Conservation (phyloP, 2,797 vertebrate genomes). For the Syndactyla subalaris region DNA sequence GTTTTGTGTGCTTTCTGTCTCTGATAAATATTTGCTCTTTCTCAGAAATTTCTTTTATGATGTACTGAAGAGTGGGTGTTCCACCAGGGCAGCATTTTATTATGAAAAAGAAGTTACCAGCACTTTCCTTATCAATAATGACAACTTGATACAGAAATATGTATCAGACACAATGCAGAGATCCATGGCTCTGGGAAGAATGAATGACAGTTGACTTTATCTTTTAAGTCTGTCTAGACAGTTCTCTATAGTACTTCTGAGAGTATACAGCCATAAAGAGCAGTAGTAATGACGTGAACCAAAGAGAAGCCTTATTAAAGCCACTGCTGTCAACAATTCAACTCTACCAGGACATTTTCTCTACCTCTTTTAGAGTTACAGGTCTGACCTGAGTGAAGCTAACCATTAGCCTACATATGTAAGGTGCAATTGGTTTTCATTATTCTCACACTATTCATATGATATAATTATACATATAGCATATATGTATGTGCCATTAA, state of each 20-base stretch:
- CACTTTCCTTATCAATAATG: neutral
- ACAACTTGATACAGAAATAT: neutral
- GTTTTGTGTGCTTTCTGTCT: neutral
- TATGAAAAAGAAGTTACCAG: neutral
- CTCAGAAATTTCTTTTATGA: neutral
- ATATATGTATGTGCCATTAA: neutral
- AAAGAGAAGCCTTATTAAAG: conserved; percentile 33
- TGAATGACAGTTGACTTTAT: conserved; percentile 59
- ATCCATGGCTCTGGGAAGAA: neutral
- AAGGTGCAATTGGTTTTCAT: neutral
- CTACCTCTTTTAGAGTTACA: neutral
- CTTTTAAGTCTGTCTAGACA: conserved; percentile 31
- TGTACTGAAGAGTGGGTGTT: neutral
- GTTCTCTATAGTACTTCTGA: neutral
- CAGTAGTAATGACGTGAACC: neutral
- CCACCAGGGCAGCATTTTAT: neutral
- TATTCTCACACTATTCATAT: neutral
- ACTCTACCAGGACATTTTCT: neutral
- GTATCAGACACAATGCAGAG: neutral
- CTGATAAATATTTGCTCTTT: neutral
- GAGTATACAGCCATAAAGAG: neutral
- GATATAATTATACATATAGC: neutral
- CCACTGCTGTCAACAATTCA: neutral
- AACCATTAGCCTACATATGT: neutral
- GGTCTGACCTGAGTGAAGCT: neutral